Conservation (phyloP, 2,113 vertebrate species). For the Ochotona princeps region DNA sequence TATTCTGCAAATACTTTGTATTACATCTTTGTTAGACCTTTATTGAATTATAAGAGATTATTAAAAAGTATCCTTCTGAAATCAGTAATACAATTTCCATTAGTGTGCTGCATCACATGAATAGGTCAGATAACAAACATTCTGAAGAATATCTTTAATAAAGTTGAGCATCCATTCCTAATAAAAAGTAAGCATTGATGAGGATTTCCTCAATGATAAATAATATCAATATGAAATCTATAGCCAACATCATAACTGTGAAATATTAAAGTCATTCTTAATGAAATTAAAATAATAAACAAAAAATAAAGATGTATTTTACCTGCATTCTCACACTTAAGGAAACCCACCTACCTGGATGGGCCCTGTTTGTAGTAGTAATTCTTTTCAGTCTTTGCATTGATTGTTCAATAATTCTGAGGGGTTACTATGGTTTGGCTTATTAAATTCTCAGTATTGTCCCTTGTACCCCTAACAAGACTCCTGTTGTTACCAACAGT, state of each 20-base stretch:
- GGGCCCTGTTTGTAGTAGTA: not conserved
- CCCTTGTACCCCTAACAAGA: not conserved
- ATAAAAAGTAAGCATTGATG: not conserved
- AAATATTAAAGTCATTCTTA: not conserved
- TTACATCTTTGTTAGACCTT: not conserved
- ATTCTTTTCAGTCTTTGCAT: not conserved
- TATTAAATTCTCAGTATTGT: not conserved
- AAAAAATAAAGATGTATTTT: not conserved
- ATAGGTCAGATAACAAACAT: not conserved
- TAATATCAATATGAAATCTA: not conserved
- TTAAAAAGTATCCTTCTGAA: not conserved
- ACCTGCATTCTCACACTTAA: not conserved
- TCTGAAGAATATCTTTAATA: not conserved
- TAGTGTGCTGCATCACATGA: not conserved
- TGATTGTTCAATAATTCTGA: not conserved
- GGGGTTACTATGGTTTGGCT: not conserved
- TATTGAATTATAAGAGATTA: not conserved
- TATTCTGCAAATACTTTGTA: not conserved
- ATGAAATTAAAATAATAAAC: not conserved
- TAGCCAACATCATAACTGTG: not conserved
- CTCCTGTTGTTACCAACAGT: not conserved
- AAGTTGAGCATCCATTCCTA: not conserved
- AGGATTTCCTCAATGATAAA: conserved; percentile 1
- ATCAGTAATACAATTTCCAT: not conserved
- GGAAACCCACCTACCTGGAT: not conserved